phyloP scores from a whole-genome alignment of 2,888 invertebrate species.

The Trachelus iudaicus region DNA sequence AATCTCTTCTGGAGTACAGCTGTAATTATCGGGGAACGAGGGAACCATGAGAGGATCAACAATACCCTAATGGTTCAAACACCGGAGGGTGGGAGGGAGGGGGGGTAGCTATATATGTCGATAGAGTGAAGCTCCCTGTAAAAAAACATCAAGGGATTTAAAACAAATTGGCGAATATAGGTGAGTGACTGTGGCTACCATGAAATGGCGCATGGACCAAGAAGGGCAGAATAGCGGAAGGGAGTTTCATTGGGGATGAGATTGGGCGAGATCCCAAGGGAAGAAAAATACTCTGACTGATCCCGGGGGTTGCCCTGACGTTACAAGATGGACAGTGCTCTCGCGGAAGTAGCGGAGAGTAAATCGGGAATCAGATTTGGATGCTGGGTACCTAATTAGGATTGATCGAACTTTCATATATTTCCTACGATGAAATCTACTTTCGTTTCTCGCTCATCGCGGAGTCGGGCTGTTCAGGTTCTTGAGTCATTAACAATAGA shows the following conservation, averaged over 20 bases:
- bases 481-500: background rate
- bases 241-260: constrained; percentile 20
- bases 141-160: background rate
- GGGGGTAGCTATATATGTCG: background rate
- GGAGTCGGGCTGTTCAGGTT: background rate
- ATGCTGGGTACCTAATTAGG: background rate
- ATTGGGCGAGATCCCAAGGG: constrained; percentile 39
- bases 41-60: background rate
- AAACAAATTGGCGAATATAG: background rate
- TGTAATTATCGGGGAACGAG: background rate
- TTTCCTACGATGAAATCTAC: background rate
- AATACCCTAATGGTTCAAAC: background rate
- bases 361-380: background rate
- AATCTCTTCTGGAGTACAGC: background rate
- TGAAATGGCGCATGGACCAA: background rate
- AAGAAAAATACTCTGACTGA: constrained; percentile 38
- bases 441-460: background rate
- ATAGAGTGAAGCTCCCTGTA: background rate
- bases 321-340: constrained; percentile 32
- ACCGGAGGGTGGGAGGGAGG: fast-evolving
- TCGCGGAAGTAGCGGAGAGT: background rate
- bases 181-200: background rate
- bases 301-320: constrained; percentile 26
- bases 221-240: background rate
- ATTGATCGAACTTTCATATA: background rate